Evolutionary conservation across 2,797 vertebrate genomes (phyloP).

Genomic region (Anas bernieri): DNA sequence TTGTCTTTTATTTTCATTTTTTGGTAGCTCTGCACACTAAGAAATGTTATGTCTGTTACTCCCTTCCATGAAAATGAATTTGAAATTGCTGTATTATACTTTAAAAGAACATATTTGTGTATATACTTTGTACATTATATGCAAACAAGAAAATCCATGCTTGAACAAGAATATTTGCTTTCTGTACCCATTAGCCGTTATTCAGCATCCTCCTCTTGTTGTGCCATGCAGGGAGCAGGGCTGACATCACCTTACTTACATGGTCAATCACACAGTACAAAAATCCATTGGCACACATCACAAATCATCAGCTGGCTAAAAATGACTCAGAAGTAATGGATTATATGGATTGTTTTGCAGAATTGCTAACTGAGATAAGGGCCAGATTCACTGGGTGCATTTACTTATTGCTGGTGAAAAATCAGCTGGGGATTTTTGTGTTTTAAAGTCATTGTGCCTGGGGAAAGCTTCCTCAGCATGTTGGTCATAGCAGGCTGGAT

Average conservation of each 20-base stretch:
- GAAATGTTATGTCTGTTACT: background rate
- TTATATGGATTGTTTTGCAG: background rate
- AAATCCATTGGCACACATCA: background rate
- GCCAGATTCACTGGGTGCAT: background rate
- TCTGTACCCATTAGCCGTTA: background rate
- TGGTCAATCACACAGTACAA: background rate
- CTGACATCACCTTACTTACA: background rate
- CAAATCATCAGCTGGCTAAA: background rate
- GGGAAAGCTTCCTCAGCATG: background rate
- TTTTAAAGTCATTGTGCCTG: background rate
- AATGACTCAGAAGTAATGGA: background rate
- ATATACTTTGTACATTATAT: background rate
- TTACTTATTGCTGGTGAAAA: background rate
- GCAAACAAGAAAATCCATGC: background rate
- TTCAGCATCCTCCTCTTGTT: background rate
- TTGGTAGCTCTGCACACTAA: background rate
- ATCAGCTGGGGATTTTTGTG: background rate
- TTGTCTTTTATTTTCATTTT: background rate
- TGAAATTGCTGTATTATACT: background rate
- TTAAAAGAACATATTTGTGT: background rate
- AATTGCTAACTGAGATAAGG: background rate
- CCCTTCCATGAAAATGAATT: background rate
- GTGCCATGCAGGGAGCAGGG: accelerated
- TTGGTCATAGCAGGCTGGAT: background rate
- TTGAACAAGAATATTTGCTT: background rate